phyloP scores from a whole-genome alignment of 2,113 vertebrate species.

The Upupa epops region DNA sequence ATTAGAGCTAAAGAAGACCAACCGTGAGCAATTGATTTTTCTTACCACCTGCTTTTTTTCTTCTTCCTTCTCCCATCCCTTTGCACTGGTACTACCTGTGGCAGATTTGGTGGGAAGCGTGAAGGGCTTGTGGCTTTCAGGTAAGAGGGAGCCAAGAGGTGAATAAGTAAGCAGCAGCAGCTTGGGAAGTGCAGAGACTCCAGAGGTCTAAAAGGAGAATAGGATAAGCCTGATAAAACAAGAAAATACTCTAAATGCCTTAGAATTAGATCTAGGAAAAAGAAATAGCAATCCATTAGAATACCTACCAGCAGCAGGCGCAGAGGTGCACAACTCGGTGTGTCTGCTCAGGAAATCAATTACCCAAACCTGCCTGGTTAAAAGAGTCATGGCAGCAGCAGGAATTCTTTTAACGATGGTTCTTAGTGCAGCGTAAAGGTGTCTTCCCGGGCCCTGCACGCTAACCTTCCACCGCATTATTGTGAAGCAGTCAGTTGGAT shows the following conservation, averaged over 20 bases:
- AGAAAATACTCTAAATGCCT: not conserved
- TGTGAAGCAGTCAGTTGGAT: conserved; percentile 21
- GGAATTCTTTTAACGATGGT: not conserved
- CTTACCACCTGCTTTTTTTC: not conserved
- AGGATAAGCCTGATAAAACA: not conserved
- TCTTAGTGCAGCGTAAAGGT: not conserved
- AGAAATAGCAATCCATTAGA: not conserved
- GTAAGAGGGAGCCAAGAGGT: not conserved
- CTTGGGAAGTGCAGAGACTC: not conserved
- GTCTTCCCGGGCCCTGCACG: not conserved
- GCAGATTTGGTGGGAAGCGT: accelerated
- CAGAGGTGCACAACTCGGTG: not conserved
- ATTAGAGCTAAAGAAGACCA: not conserved
- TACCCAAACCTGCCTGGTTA: not conserved
- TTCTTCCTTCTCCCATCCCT: not conserved
- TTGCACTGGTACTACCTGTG: not conserved
- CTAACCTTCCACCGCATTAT: conserved; percentile 7
- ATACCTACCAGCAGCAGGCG: not conserved
- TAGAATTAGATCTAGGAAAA: not conserved
- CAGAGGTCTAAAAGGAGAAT: not conserved
- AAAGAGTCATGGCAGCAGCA: not conserved
- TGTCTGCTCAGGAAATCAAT: not conserved
- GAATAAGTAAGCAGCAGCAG: not conserved
- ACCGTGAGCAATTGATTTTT: accelerated
- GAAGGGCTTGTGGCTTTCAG: accelerated